A percentile compares a stretch with the other conserved stretches of the same genome.
Evolutionary conservation across 2,888 invertebrate genomes (phyloP).

Genomic region (Pristionchus mayeri): DNA sequence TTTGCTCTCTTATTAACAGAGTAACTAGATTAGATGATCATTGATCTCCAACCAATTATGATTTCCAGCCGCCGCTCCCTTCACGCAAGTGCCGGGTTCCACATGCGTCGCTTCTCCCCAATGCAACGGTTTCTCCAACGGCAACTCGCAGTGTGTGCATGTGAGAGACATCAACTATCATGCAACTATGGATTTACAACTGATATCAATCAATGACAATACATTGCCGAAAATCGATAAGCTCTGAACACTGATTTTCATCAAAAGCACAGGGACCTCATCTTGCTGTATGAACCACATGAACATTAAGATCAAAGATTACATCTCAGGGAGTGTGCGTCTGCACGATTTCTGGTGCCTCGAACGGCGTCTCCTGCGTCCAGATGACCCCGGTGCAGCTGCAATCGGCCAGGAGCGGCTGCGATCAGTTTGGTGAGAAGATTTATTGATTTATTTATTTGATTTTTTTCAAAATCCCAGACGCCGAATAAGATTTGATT

Average conservation of each 20-base stretch:
- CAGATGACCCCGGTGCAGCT: conserved; percentile 62
- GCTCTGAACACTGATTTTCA: too few relatives aligned
- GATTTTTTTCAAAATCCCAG: too few relatives aligned
- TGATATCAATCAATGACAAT: background rate
- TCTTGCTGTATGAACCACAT: conserved; percentile 15
- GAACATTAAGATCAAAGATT: background rate
- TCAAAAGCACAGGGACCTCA: too few relatives aligned
- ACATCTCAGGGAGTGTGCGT: conserved; percentile 64
- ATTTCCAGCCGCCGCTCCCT: conserved; percentile 48
- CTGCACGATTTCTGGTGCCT: conserved; percentile 63
- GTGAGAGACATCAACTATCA: background rate
- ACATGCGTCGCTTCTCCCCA: conserved; percentile 51
- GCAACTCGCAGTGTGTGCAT: conserved; percentile 66
- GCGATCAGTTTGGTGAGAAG: conserved; percentile 71
- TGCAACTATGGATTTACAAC: too few relatives aligned
- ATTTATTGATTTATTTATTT: background rate
- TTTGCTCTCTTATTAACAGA: too few relatives aligned
- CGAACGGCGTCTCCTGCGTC: conserved; percentile 56
- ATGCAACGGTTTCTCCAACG: conserved; percentile 66
- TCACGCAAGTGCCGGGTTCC: conserved; percentile 52
- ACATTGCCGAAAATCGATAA: background rate
- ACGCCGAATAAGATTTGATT: too few relatives aligned
- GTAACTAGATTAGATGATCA: too few relatives aligned
- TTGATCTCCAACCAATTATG: too few relatives aligned
- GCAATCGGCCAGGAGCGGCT: conserved; percentile 68